These are phyloP conservation scores for Pachliopta kotzebuea DNA, from an alignment of 2,888 invertebrate species.

Conservation along the genomic window DNA sequence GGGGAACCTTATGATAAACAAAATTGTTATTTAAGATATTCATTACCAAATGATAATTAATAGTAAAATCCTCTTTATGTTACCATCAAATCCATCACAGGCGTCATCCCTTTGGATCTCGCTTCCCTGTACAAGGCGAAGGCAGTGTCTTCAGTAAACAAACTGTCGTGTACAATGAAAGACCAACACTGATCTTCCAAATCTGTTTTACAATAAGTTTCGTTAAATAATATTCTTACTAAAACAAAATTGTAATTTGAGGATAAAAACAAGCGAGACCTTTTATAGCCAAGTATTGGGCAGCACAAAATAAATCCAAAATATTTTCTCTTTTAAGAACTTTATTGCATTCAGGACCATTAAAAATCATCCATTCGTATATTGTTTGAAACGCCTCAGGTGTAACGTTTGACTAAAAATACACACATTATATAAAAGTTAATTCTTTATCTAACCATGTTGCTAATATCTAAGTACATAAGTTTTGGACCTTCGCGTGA, in stretches of 20 bases:
- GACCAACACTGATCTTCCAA: conserved; percentile 89
- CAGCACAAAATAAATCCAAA: conserved; percentile 85
- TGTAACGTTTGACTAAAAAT: conserved; percentile 62
- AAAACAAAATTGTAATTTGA: not conserved
- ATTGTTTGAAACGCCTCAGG: conserved; percentile 84
- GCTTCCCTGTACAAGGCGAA: conserved; percentile 85
- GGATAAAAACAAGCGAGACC: conserved; percentile 51
- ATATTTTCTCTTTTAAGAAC: conserved; percentile 85
- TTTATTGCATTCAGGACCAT: conserved; percentile 82
- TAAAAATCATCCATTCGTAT: conserved; percentile 90
- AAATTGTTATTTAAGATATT: not conserved
- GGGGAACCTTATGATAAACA: conserved; percentile 69
- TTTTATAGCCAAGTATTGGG: conserved; percentile 86
- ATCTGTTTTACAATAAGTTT: conserved; percentile 62
- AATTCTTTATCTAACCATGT: too few species aligned
- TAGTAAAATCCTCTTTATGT: not conserved
- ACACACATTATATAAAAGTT: not conserved
- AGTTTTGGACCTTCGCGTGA: too few species aligned
- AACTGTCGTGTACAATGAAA: conserved; percentile 84
- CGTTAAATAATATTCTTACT: not conserved
- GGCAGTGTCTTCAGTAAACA: conserved; percentile 88
- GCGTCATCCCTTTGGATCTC: conserved; percentile 73
- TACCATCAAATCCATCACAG: conserved; percentile 85
- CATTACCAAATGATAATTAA: not conserved
- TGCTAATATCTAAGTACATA: too few species aligned